Evolutionary conservation across 2,113 vertebrate species (phyloP), one percentile per base, ranked within the genome.

Genomic region (Herpetotheres cachinnans): DNA sequence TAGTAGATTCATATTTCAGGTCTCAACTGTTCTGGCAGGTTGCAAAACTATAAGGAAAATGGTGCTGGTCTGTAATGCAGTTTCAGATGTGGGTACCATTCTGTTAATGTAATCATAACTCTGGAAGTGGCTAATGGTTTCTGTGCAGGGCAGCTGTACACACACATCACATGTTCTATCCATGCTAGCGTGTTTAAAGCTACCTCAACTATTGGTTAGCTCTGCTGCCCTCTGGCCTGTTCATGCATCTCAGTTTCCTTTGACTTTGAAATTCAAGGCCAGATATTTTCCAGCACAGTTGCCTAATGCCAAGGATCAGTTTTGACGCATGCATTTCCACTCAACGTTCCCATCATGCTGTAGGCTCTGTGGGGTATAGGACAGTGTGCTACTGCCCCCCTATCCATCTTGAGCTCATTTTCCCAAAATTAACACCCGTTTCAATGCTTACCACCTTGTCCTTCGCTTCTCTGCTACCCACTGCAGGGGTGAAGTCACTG

Each of bases 91-190:
- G 6, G 15, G 16, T 20, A 25, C 24, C 7, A 22, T 81, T 93
- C 38, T 38, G 12, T 7, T 54, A 40, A n/a, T 59, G 30, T 46
- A 86, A 52, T 55, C 15, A 8, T 46, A 70, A 34, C 8, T 69
- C 22, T 61, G 46, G 77, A 42, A 44, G 6, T 44, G 10, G 10
- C 13, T 3, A 7, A 3, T 54, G 9, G 27, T 42, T 61, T 74
- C 30, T 74, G 21, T 46, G 15, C 36, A 46, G 15, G 10, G 13
- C 34, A 91, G 27, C 25, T 91, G 14, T 59, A 38, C 4, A 3
- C 19, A 46, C 5, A 21, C 10, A 4, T 46, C 12, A 11, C 0
- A 0, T 24, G 61, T 34, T 20, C 32, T 62, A 71, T 14, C 47
- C 27, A 34, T 17, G 18, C 12, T 44, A 26, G 22, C 25, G 22